A percentile compares a stretch with the other conserved stretches of the same genome.
Evolutionary conservation across 1,140 invertebrate species (phyloP).

Genomic region (Leptonema lineaticorne): DNA sequence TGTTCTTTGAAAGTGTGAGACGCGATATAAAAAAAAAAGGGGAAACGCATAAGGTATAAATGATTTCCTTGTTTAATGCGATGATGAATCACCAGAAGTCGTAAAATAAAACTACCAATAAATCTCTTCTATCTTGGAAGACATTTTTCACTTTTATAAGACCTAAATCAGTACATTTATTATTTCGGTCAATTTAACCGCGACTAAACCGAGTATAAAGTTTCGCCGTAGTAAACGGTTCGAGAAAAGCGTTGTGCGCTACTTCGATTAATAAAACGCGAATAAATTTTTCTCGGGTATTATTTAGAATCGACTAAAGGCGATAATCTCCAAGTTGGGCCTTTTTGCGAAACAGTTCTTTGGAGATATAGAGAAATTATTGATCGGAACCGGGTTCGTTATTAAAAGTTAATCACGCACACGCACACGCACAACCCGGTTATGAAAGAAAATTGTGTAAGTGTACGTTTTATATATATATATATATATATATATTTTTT

Average conservation of each 20-base stretch:
- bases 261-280: constrained; percentile 12
- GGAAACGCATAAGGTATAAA: neutral
- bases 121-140: constrained; percentile 8
- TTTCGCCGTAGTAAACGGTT: neutral
- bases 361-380: too few species aligned
- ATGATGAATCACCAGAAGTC: constrained; percentile 9
- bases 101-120: constrained; percentile 19
- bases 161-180: constrained; percentile 12
- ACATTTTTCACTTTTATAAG: constrained; percentile 17
- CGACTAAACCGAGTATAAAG: constrained; percentile 1
- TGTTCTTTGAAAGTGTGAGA: neutral
- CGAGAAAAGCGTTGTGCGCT: neutral
- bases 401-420: too few species aligned
- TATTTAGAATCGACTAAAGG: too few species aligned
- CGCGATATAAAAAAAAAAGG: neutral
- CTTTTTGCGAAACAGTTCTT: too few species aligned
- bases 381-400: too few species aligned
- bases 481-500: too few species aligned
- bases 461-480: too few species aligned
- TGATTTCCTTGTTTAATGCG: neutral
- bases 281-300: neutral
- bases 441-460: too few species aligned
- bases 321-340: too few species aligned
- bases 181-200: constrained; percentile 16
- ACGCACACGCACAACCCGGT: too few species aligned